Base-by-base conservation (phyloP, 2,888 invertebrate species). In the Plusia festucae region DNA sequence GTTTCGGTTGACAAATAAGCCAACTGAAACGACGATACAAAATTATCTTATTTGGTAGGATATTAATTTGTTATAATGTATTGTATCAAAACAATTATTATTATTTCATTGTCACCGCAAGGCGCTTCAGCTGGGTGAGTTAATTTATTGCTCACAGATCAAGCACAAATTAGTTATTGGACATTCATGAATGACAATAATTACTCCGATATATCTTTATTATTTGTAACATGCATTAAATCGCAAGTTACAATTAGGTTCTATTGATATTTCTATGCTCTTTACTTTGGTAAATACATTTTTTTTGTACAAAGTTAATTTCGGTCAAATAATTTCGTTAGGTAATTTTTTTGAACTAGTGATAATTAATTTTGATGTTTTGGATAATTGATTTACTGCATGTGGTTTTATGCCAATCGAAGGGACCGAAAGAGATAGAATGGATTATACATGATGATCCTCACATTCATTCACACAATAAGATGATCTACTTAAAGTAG, bases 301-400 rank as follows among this genome's bases (percentile, higher is more conserved):
- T 22, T 20, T 15, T 24, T 30, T 8, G 15, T 22, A 24, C 52
- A 52, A n/a, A 2, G 24, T 7, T 27, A 30, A 60, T 49, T n/a
- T 53, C 49, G 32, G 16, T 53, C 49, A 20, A 49, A 53, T 60
- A 44, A 54, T 53, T 9, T 55, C 34, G 49, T 11, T 59, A 40
- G n/a, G 20, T 53, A 24, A 24, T 55, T 65, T 40, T 51, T n/a
- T 53, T 66, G 24, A 49, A 11, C 53, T n/a, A n/a, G n/a, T n/a
- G n/a, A n/a, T 63, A 8, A 30, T 9, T 30, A 30, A 61, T n/a
- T n/a, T n/a, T n/a, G 59, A 70, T 68, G 22, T 69, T 70, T 73
- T 67, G 65, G 68, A 68, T 82, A 77, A 86, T 86, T 77, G 76
- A 77, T 70, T 52, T 78, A 79, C 82, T 79, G 81, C 83, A 82